These are phyloP conservation scores for Erithacus rubecula DNA, from an alignment of 2,797 vertebrate species.

Conservation along the genomic window DNA sequence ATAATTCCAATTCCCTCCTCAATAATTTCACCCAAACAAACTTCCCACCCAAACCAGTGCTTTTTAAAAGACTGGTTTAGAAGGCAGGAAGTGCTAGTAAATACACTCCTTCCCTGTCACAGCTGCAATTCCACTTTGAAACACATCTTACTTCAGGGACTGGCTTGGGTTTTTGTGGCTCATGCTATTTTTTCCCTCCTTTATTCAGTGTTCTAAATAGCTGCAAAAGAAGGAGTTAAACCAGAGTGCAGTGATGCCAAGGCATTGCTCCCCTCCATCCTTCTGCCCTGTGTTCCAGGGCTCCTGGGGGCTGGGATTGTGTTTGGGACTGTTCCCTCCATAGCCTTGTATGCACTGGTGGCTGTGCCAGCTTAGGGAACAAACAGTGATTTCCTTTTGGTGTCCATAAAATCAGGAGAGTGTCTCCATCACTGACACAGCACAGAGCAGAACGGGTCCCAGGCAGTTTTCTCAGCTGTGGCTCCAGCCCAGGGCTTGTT, in stretches of 20 bases:
- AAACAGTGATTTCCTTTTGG: not conserved
- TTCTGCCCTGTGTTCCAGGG: not conserved
- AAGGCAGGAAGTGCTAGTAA: not conserved
- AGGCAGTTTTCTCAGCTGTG: not conserved
- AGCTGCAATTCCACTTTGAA: not conserved
- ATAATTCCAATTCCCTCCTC: not conserved
- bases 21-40: not conserved
- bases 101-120: not conserved
- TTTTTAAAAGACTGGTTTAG: not conserved
- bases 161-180: not conserved
- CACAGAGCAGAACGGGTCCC: not conserved
- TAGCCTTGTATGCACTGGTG: not conserved
- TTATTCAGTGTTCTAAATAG: not conserved
- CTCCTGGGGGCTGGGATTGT: rapidly evolving
- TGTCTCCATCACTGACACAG: not conserved
- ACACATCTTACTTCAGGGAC: not conserved
- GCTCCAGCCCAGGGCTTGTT: not conserved
- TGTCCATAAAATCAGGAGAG: not conserved
- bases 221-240: not conserved
- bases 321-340: rapidly evolving
- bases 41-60: not conserved
- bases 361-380: not conserved
- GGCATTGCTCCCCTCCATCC: not conserved
- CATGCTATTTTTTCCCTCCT: not conserved
- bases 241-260: not conserved